These are phyloP conservation scores for Epinotia brunnichana DNA, from an alignment of 2,888 invertebrate species.

Conservation along the genomic window DNA sequence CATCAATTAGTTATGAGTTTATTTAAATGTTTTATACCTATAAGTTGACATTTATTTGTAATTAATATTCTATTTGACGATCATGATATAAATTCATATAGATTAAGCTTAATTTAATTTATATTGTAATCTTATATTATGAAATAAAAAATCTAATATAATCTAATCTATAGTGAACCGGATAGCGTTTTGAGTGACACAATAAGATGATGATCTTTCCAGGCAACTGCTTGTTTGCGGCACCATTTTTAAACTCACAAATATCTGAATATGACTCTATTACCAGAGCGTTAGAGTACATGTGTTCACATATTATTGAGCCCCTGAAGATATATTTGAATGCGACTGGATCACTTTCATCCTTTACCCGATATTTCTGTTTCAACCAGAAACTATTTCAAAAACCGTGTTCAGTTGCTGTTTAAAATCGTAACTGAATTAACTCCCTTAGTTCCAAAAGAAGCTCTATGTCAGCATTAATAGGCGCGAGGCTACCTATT, in stretches of 20 bases:
- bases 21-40: no score
- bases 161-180: no score
- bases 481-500: slow-evolving; percentile 31
- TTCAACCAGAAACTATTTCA: neutral
- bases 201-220: neutral
- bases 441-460: slow-evolving; percentile 10
- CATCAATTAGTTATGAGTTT: no score
- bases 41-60: no score
- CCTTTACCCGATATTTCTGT: neutral
- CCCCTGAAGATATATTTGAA: neutral
- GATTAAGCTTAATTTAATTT: no score
- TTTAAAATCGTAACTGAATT: slow-evolving; percentile 7
- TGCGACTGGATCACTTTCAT: neutral
- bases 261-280: neutral
- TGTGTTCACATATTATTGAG: neutral
- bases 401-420: slow-evolving; percentile 1
- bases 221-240: neutral
- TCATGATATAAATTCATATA: no score
- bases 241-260: neutral
- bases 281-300: neutral
- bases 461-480: slow-evolving; percentile 31
- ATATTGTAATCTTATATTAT: no score
- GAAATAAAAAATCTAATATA: no score
- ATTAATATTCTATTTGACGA: no score
- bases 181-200: slow-evolving; percentile 4